Evolutionary conservation across 2,113 vertebrate genomes (phyloP), one percentile per base, ranked within the genome.

Genomic region (Furnarius figulus): DNA sequence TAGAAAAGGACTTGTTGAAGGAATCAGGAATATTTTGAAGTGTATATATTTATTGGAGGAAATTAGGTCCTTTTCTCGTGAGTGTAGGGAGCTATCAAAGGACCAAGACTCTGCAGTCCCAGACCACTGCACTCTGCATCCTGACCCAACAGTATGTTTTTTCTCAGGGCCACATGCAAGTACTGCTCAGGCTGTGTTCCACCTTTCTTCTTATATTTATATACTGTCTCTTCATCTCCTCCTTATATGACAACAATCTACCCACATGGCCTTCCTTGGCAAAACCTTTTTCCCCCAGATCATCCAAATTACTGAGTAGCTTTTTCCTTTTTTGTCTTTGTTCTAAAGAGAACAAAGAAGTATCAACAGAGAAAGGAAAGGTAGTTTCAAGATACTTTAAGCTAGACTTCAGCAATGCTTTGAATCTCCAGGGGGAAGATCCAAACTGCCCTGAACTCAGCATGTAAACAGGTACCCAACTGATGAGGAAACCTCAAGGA

Each of bases 1-100:
- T 79, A 95, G 89, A 85, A 91, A 84, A 89, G 13, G 30, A 75
- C 78, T 86, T 72, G 56, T 85, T 79, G 90, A 92, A 90, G 50
- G 59, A 78, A 93, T 83, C 49, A n/a, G 37, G 65, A 86, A 50
- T 92, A 93, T 90, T 86, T 74, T 86, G 40, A 74, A 75, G 40
- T 74, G 35, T 21, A 28, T 67, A 22, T 67, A 42, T 94, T 71
- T 84, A 71, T 52, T 90, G 65, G 65, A 95, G 94, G 61, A 78
- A 90, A 89, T 90, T 2, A 47, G 33, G 73, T 47, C 44, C 47
- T 89, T 90, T 90, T 84, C 21, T 76, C 12, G 12, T 47, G 52
- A 96, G 61, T 68, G 4, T 12, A 44, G 73, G 59, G 59, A 94
- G 27, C 76, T 88, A 73, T 83, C 67, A 86, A 74, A 93, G 16